Percentiles rank a stretch among this genome's conserved stretches.
phyloP scores from a whole-genome alignment of 2,113 vertebrate species.

The Callopanchax toddi region DNA sequence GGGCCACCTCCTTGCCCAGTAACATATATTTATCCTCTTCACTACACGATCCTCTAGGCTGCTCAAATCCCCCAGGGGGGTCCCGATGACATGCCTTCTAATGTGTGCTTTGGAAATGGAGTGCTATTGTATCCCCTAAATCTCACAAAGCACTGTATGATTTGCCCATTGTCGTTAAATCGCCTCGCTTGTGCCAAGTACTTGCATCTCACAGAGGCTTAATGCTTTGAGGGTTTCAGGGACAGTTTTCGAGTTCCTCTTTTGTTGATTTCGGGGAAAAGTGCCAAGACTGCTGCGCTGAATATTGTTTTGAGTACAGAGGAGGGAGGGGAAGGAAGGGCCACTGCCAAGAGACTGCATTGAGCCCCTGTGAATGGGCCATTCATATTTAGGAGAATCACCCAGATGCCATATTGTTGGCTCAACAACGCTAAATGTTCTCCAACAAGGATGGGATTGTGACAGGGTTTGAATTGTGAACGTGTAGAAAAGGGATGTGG shows the following conservation, averaged over 20 bases:
- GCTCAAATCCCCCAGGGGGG: conserved; percentile 67
- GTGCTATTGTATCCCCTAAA: conserved; percentile 75
- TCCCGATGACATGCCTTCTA: conserved; percentile 77
- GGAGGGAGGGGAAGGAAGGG: conserved; percentile 46
- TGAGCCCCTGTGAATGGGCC: conserved; percentile 76
- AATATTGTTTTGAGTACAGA: conserved; percentile 74
- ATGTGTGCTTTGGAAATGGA: conserved; percentile 78
- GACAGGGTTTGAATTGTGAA: conserved; percentile 52
- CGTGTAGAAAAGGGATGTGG: conserved; percentile 50
- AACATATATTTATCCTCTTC: conserved; percentile 79
- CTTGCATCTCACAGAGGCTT: conserved; percentile 73
- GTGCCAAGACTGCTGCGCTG: conserved; percentile 74
- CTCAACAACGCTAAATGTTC: conserved; percentile 76
- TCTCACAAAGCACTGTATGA: conserved; percentile 78
- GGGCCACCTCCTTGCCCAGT: conserved; percentile 64
- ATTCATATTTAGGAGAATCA: conserved; percentile 80
- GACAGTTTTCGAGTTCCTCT: conserved; percentile 73
- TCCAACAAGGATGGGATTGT: conserved; percentile 77
- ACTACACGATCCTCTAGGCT: conserved; percentile 70
- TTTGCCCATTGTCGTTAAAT: conserved; percentile 77
- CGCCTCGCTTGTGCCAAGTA: conserved; percentile 73
- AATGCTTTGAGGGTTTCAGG: conserved; percentile 74
- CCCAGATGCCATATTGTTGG: conserved; percentile 80
- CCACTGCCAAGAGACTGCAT: conserved; percentile 74
- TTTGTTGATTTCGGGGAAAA: conserved; percentile 76